Evolutionary conservation across 2,113 vertebrate genomes (phyloP), one percentile per base, ranked within the genome.

Genomic region (Clupea harengus): DNA sequence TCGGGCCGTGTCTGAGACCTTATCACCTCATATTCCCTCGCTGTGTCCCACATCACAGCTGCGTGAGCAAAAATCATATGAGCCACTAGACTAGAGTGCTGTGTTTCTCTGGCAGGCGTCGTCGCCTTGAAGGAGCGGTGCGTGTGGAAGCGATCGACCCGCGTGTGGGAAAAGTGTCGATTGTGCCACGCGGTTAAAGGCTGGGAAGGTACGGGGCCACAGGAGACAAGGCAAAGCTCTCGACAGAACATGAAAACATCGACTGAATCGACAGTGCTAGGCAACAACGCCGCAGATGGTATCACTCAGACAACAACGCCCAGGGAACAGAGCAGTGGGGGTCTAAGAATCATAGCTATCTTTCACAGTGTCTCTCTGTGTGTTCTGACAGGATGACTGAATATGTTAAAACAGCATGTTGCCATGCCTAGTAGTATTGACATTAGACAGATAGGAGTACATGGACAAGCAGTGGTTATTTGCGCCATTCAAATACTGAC

Each of bases 161-260:
- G 39, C 39, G 39, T 1, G 39, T 39, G 39, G 39, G 39, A 39
- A 39, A 39, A 1, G 39, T 39, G 92, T 93, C 91, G 90, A 92
- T 90, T 85, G 89, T 90, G 88, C 92, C 91, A 93, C 88, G 85
- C 89, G 86, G 91, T 88, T 82, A 89, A 92, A 91, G 92, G 80
- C 46, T 28, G 15, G 46, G 67, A 54, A 86, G 85, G 86, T 90
- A 87, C 86, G 85, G 85, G 89, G 91, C 92, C 92, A 91, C 89
- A 92, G 89, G 87, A 90, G 84, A 60, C 85, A 89, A 85, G 81
- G 84, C 86, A 89, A 91, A 89, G 78, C 87, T 22, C 20, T 7
- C 5, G 47, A 49, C 47, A 20, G 54, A 28, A 28, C n/a, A 9
- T 8, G 25, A 72, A 25, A 72, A 72, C 64, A 72, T 32, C 3